Evolutionary conservation across 92 coral and sea anemone species (phyloP), one percentile per base, ranked within the genome.

Genomic region (Palythoa grandis): DNA sequence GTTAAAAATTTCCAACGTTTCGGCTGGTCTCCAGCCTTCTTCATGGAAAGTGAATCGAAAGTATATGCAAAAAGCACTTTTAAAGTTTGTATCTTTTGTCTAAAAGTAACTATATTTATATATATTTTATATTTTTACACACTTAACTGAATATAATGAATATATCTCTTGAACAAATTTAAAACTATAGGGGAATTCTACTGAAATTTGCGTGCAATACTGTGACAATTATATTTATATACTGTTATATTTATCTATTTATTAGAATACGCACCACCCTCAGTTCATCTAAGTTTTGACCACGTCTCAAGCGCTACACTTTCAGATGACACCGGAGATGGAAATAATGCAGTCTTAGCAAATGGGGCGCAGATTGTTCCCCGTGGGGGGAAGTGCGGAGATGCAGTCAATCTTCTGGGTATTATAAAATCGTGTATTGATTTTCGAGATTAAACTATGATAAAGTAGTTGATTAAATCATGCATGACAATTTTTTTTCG

Each of bases 311-410:
- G 90, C 52, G 76, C 89, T 23, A 90, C 88, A 40, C 50, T 97
- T 58, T 60, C 83, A 83, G 99, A 97, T 61, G 95, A 91, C 74
- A 94, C 97, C 50, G 99, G 98, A 66, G 88, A 92, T 82, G 92
- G 69, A 1, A 93, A 97, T 91, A 92, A 93, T 67, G 99, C 91
- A 19, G 35, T 93, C n/a, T 75, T 97, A 7, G 92, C 89, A 3
- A 92, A 95, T 57, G 99, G 99, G 11, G 98, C 98, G 52, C 95
- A 95, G 87, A 95, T 97, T 38, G 95, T 86, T 2, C 96, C 96
- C 7, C 95, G 92, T 76, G 92, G 91, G 68, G 99, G 99, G 40
- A 94, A 95, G 86, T 97, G 99, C 60, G 92, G 89, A 37, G 95
- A 89, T 77, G 95, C 98, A 29, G 99, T 90, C 29, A 91, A 91